Evolutionary conservation across 1,140 invertebrate genomes (phyloP), one percentile per base, ranked within the genome.

Genomic region (Mamestra configurata): DNA sequence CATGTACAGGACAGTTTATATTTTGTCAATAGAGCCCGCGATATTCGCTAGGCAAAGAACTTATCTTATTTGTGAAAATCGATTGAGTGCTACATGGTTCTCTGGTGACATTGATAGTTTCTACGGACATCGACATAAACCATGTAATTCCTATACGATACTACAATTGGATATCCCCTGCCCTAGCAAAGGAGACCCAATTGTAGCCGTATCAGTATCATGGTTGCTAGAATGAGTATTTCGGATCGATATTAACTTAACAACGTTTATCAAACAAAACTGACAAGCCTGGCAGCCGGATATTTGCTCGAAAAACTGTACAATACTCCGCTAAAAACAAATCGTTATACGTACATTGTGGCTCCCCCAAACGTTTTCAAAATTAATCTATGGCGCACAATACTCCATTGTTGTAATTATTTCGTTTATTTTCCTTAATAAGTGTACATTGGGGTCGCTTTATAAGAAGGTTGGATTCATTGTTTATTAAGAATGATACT

Each of bases 361-460:
- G 40, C 51, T 72, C 35, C 27, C 70, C 70, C 3, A 72, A 72
- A 43, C 13, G 15, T 46, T 75, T 59, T 18, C 55, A 75, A 75
- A 75, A 75, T 75, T 75, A 59, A 75, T 75, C 71, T 75, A 43
- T 75, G 53, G 53, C 35, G 20, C 53, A 75, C 71, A 75, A 75
- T 75, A 40, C 53, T 59, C 53, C 13, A 75, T 59, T 75, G 71
- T 59, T 73, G 51, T 73, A 73, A 73, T 73, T 73, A 73, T 73
- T 57, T 73, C 71, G 51, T 73, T 73, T 73, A 73, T 73, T 73
- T 73, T 73, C 71, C 71, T 73, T 51, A 73, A 73, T 73, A 57
- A 40, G 51, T 55, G 71, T 57, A 37, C 31, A 57, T 73, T 73
- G 71, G 51, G 71, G 71, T 57, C 71, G 35, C 37, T 22, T 57